phyloP scores from a whole-genome alignment of 2,888 invertebrate genomes.

The Argyresthia goedartella region DNA sequence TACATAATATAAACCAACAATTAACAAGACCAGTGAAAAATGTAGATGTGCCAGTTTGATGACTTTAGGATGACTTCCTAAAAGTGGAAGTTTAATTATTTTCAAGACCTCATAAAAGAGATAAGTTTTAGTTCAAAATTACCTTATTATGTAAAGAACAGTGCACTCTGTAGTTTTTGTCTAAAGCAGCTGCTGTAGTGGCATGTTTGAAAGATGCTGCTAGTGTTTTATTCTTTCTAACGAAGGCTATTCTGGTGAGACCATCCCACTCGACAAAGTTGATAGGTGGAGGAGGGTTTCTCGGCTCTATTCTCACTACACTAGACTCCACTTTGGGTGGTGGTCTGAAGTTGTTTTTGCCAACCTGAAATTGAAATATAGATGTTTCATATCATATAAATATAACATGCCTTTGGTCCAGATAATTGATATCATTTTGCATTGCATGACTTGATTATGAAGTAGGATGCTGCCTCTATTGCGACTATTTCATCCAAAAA shows the following conservation, averaged over 20 bases:
- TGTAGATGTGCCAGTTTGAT: too few species aligned
- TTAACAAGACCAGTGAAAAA: too few species aligned
- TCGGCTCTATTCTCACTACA: conserved; percentile 97
- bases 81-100: too few species aligned
- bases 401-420: too few species aligned
- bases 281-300: conserved; percentile 96
- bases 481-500: too few species aligned
- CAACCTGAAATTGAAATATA: conserved; percentile 74
- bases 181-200: conserved; percentile 84
- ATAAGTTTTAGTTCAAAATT: conserved; percentile 5
- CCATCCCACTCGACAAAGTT: conserved; percentile 99
- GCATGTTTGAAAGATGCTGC: conserved; percentile 90
- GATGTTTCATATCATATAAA: not conserved
- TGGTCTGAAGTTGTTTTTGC: conserved; percentile 97
- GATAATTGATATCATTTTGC: not conserved
- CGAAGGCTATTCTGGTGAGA: conserved; percentile 92
- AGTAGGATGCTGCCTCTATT: too few species aligned
- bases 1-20: too few species aligned
- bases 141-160: conserved; percentile 87
- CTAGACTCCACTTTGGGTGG: conserved; percentile 99
- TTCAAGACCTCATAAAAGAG: not conserved
- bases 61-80: too few species aligned
- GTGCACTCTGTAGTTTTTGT: conserved; percentile 91
- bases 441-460: not conserved
- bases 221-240: conserved; percentile 96